Conservation (phyloP, 2,797 vertebrate genomes). For the Anisognathus igniventris region DNA sequence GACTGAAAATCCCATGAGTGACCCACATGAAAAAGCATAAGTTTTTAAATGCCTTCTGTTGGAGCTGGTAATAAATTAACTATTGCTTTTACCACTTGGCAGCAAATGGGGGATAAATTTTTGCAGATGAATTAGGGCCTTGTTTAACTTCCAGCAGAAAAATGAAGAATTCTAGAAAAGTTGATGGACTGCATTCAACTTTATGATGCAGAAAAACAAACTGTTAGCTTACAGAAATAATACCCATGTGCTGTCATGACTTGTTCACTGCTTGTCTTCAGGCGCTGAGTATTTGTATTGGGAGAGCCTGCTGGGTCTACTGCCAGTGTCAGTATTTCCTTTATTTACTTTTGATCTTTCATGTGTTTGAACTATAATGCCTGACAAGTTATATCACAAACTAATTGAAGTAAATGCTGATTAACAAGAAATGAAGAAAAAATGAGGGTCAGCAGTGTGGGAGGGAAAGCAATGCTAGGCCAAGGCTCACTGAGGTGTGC, state of each 20-base stretch:
- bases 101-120: neutral
- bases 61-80: constrained; percentile 39
- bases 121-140: constrained; percentile 14
- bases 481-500: neutral
- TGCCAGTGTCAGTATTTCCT: constrained; percentile 25
- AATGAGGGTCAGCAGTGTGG: neutral
- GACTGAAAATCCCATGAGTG: neutral
- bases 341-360: constrained; percentile 34
- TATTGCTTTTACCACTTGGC: constrained; percentile 21
- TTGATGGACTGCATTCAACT: constrained; percentile 26
- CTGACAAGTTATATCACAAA: neutral
- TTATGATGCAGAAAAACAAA: constrained; percentile 51
- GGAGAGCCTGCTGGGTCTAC: neutral
- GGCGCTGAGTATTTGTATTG: neutral
- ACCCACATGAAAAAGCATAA: neutral
- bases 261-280: constrained; percentile 35
- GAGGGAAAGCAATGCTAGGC: neutral
- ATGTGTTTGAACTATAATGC: neutral
- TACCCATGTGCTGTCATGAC: neutral
- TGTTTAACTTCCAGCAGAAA: constrained; percentile 42
- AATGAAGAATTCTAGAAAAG: constrained; percentile 17
- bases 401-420: neutral
- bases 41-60: neutral
- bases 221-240: constrained; percentile 38
- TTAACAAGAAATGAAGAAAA: constrained; percentile 18